These are phyloP conservation scores for Eleutherodactylus coqui DNA, from an alignment of 2,797 vertebrate genomes.

Conservation along the genomic window DNA sequence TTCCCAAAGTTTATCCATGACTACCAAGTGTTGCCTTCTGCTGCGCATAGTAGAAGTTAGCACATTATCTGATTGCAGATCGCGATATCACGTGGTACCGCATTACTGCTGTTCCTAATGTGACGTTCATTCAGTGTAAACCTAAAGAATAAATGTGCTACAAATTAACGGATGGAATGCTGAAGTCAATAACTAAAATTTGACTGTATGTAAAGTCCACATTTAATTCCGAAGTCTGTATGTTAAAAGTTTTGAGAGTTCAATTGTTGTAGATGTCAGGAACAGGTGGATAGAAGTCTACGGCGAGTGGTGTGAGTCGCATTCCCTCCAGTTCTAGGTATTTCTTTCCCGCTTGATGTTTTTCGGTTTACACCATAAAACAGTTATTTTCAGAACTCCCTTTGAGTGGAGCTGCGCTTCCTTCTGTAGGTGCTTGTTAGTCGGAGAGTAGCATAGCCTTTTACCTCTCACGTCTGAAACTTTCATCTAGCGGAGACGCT, in stretches of 20 bases:
- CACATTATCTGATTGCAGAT: no score
- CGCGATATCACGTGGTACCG: no score
- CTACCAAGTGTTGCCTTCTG: no score
- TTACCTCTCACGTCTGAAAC: constrained; percentile 30
- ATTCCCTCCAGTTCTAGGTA: constrained; percentile 18
- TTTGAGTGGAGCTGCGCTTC: neutral
- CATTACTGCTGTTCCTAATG: no score
- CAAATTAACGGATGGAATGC: neutral
- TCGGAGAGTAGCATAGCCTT: constrained; percentile 28
- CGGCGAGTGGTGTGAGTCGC: neutral
- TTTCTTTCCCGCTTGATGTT: constrained; percentile 32
- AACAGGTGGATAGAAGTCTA: no score
- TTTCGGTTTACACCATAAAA: constrained; percentile 40
- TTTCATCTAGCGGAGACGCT: constrained; percentile 43
- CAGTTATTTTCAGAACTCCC: constrained; percentile 33
- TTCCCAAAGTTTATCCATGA: no score
- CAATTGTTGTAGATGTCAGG: neutral
- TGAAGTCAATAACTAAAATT: neutral
- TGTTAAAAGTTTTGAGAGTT: no score
- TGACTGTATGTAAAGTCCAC: neutral
- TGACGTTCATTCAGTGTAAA: no score
- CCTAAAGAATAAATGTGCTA: neutral
- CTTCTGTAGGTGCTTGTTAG: constrained; percentile 51
- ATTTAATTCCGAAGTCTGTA: no score
- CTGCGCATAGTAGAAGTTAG: no score